A percentile compares a stretch with the other conserved stretches of the same genome.
These are phyloP conservation scores for Sturnus vulgaris DNA, from an alignment of 2,113 vertebrate genomes.

Conservation along the genomic window DNA sequence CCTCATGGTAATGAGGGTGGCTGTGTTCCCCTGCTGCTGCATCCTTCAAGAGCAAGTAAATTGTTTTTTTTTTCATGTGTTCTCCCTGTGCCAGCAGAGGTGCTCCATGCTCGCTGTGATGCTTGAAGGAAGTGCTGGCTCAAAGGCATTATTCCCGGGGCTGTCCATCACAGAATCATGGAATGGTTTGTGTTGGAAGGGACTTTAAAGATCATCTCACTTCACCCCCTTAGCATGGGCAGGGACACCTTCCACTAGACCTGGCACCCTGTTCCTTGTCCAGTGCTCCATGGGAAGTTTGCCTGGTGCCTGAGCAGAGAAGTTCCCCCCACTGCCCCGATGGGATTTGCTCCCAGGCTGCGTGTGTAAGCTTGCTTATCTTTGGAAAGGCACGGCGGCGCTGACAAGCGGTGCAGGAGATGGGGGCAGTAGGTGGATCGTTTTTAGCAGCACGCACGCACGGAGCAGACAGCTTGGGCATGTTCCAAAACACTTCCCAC, in stretches of 20 bases:
- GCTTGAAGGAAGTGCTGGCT: background rate
- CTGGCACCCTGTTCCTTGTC: background rate
- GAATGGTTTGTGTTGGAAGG: background rate
- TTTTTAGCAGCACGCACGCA: slow-evolving; percentile 22
- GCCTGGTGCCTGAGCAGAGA: background rate
- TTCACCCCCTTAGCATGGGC: background rate
- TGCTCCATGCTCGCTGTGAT: background rate
- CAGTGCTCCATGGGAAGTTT: background rate
- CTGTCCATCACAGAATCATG: background rate
- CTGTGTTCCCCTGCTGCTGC: background rate
- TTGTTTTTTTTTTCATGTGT: background rate
- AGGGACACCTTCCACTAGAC: background rate
- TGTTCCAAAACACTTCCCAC: slow-evolving; percentile 63
- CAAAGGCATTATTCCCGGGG: background rate
- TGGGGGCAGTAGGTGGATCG: slow-evolving; percentile 48
- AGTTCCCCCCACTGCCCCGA: background rate
- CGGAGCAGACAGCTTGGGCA: slow-evolving; percentile 55
- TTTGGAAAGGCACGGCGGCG: background rate
- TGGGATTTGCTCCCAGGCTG: background rate
- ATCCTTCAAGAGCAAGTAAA: background rate
- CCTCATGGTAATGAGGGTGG: background rate
- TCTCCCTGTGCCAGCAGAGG: background rate
- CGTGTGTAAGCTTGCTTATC: slow-evolving; percentile 9
- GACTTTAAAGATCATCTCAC: background rate
- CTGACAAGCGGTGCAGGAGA: slow-evolving; percentile 10